These are phyloP conservation scores for Botia almorhae DNA, from an alignment of 2,797 vertebrate genomes.

Conservation along the genomic window DNA sequence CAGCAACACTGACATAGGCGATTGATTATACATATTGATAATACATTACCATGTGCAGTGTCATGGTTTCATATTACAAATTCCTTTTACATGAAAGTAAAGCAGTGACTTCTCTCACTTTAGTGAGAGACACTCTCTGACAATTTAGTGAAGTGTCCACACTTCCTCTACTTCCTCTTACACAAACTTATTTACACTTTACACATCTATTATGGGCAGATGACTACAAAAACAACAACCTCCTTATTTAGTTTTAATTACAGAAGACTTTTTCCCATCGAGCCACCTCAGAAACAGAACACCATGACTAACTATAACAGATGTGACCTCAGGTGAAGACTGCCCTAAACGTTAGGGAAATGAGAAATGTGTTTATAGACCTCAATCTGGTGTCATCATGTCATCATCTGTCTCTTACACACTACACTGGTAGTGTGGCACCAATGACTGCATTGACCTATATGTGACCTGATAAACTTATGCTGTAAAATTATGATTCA, in stretches of 20 bases:
- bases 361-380: constrained; percentile 57
- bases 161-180: constrained; percentile 41
- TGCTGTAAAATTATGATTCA: no score
- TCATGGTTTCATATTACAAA: neutral
- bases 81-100: neutral
- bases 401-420: constrained; percentile 30
- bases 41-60: no score
- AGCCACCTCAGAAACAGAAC: neutral
- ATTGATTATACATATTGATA: no score
- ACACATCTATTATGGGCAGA: neutral
- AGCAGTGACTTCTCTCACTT: neutral
- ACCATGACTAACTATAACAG: constrained; percentile 1
- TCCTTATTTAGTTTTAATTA: no score
- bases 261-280: neutral
- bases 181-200: constrained; percentile 1
- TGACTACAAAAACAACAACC: constrained; percentile 10
- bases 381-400: constrained; percentile 37
- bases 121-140: no score
- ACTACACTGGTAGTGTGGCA: no score
- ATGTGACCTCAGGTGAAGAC: constrained; percentile 43
- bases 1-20: neutral
- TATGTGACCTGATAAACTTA: no score
- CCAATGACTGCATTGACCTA: no score
- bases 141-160: neutral
- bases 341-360: constrained; percentile 66